These are phyloP conservation scores for Meloidogyne exigua DNA, from an alignment of 1,140 invertebrate species.

Conservation along the genomic window DNA sequence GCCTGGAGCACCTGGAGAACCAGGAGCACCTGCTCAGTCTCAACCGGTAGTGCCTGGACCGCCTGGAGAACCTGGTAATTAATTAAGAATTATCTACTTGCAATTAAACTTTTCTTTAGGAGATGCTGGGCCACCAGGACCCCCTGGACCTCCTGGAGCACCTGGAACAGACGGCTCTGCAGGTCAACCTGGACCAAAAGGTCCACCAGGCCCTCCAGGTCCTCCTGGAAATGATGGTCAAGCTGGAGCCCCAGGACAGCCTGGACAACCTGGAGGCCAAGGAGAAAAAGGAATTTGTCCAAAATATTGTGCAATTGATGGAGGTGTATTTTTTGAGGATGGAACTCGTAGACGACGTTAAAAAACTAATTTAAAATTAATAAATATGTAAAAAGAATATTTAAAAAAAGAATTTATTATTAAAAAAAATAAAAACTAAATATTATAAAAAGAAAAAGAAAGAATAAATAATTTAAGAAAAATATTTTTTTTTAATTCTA, in stretches of 20 bases:
- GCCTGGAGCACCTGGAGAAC: slow-evolving; percentile 36
- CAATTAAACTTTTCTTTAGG: slow-evolving; percentile 8
- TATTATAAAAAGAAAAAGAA: no score
- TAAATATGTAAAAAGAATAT: no score
- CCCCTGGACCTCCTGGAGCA: slow-evolving; percentile 32
- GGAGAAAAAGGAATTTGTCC: slow-evolving; percentile 51
- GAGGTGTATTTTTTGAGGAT: slow-evolving; percentile 51
- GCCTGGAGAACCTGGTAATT: slow-evolving; percentile 31
- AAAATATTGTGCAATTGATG: slow-evolving; percentile 51
- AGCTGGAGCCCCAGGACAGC: slow-evolving; percentile 36
- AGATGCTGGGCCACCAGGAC: slow-evolving; percentile 41
- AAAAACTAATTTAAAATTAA: neutral
- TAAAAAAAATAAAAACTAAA: no score
- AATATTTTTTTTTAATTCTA: no score
- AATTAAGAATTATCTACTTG: neutral
- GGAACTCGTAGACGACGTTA: slow-evolving; percentile 39
- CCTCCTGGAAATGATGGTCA: slow-evolving; percentile 45
- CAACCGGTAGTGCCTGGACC: slow-evolving; percentile 31
- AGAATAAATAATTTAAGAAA: no score
- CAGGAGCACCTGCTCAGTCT: slow-evolving; percentile 34
- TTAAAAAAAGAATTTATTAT: no score
- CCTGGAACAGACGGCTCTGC: slow-evolving; percentile 30
- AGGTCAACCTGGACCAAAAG: slow-evolving; percentile 37
- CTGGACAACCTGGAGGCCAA: slow-evolving; percentile 38
- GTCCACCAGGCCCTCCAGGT: slow-evolving; percentile 40